These are phyloP conservation scores for Crotalus viridis DNA, from an alignment of 2,113 vertebrate species.

Conservation along the genomic window DNA sequence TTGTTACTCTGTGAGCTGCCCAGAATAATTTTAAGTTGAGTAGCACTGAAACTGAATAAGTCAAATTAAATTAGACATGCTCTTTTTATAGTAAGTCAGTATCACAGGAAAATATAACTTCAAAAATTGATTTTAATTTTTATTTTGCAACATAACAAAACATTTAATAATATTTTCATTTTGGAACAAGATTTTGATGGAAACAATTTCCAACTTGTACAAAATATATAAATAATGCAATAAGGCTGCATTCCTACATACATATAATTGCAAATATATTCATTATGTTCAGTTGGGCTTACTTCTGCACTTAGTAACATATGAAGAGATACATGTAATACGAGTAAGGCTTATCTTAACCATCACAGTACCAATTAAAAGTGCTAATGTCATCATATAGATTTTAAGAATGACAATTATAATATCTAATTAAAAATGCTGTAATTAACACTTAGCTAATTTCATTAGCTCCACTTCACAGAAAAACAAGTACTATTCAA, in stretches of 20 bases:
- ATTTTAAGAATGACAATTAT: neutral
- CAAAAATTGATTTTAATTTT: conserved; percentile 46
- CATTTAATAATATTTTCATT: conserved; percentile 32
- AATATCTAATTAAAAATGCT: neutral
- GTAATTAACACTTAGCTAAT: neutral
- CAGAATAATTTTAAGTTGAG: neutral
- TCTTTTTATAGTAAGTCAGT: neutral
- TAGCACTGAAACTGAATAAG: neutral
- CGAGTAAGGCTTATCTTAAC: conserved; percentile 43
- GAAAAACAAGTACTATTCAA: neutral
- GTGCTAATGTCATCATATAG: neutral
- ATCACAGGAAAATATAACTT: neutral
- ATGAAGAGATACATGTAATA: conserved; percentile 28
- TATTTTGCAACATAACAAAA: conserved; percentile 33
- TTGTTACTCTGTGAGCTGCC: neutral
- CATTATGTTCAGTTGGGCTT: neutral
- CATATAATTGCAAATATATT: neutral
- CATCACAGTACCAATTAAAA: conserved; percentile 2
- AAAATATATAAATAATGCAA: conserved; percentile 17
- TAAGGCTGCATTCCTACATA: neutral
- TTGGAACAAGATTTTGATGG: conserved; percentile 34
- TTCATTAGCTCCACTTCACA: neutral
- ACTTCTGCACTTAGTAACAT: neutral
- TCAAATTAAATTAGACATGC: neutral
- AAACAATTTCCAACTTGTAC: conserved; percentile 1